phyloP scores from a whole-genome alignment of 2,797 vertebrate species.

The Clangula hyemalis region DNA sequence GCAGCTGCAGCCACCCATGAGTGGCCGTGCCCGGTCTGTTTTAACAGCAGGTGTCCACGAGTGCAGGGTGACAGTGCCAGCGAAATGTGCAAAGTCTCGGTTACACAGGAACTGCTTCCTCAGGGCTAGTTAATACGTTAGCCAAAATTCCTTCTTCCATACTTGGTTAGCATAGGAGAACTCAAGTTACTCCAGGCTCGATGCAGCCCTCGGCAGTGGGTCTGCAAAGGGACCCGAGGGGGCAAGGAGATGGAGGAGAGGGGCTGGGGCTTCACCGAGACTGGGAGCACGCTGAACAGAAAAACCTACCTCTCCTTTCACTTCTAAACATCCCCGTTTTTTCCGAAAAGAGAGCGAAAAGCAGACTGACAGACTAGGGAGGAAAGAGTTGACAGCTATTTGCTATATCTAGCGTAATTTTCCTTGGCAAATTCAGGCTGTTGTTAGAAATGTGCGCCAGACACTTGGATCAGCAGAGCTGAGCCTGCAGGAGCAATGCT shows the following conservation, averaged over 20 bases:
- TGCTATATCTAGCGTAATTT: background rate
- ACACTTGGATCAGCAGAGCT: background rate
- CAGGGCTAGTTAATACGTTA: background rate
- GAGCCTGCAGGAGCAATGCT: background rate
- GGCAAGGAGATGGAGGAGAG: rapidly evolving
- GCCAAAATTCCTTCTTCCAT: background rate
- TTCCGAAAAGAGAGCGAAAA: background rate
- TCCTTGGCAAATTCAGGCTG: constrained; percentile 39
- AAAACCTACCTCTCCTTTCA: rapidly evolving
- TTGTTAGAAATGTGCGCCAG: background rate
- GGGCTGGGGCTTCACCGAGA: rapidly evolving
- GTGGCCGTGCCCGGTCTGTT: background rate
- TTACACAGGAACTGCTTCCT: background rate
- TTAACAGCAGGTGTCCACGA: background rate
- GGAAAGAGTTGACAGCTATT: constrained; percentile 46
- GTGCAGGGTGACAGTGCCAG: background rate
- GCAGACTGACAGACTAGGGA: background rate
- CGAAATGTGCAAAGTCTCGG: background rate
- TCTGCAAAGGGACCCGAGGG: background rate
- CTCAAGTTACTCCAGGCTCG: background rate
- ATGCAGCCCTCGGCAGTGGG: rapidly evolving
- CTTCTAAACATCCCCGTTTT: background rate
- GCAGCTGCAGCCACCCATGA: background rate
- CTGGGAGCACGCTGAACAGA: background rate
- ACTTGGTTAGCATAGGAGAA: background rate